Evolutionary conservation across 1,140 invertebrate genomes (phyloP).

Genomic region (Aethina tumida): DNA sequence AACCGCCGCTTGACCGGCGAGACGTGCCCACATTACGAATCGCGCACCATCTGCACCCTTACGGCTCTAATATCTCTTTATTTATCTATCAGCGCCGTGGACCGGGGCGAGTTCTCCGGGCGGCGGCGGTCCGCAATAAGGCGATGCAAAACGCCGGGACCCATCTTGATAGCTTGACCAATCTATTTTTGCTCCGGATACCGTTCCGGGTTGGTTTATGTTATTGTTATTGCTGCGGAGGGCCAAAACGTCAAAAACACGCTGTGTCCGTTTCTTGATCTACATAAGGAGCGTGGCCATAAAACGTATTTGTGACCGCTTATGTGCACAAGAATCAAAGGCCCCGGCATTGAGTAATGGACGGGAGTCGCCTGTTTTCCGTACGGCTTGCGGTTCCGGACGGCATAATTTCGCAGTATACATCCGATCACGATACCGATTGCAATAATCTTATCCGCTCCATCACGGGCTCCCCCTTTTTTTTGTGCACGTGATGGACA

Average conservation of each 20-base stretch:
- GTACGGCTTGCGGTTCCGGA: conserved; percentile 14
- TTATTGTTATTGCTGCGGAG: conserved; percentile 24
- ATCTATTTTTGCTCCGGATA: conserved; percentile 27
- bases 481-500: no score
- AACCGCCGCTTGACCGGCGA: conserved; percentile 23
- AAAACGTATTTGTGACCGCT: conserved; percentile 23
- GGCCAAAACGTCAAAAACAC: conserved; percentile 26
- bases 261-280: conserved; percentile 12
- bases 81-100: conserved; percentile 32
- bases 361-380: conserved; percentile 17
- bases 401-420: conserved; percentile 26
- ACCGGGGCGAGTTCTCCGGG: no score
- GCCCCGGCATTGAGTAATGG: conserved; percentile 25
- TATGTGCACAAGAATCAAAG: conserved; percentile 12
- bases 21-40: conserved; percentile 22
- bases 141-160: conserved; percentile 21
- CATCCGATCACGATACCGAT: conserved; percentile 6
- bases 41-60: conserved; percentile 18
- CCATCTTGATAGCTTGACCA: conserved; percentile 31
- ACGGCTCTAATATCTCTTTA: conserved; percentile 26
- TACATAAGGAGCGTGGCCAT: conserved; percentile 15
- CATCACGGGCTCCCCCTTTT: no score
- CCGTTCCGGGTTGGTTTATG: conserved; percentile 28
- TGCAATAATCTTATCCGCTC: conserved; percentile 13
- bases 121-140: conserved; percentile 9